Percentiles rank a stretch among this genome's conserved stretches.
Conservation (phyloP, 2,888 invertebrate species). For the Encarsia formosa region DNA sequence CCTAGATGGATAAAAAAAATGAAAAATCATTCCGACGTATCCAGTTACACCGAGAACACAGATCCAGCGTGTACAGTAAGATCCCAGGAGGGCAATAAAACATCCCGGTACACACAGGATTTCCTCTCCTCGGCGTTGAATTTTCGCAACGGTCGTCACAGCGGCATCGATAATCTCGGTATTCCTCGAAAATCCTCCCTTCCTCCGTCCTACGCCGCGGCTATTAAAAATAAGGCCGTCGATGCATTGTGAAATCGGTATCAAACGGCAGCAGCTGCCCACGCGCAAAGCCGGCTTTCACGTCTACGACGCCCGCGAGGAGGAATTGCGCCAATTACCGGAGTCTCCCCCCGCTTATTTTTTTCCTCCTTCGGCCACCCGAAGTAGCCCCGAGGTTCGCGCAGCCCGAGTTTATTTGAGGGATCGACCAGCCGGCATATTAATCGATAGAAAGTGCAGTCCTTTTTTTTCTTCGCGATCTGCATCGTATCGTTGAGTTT, state of each 20-base stretch:
- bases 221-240: no score
- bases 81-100: neutral
- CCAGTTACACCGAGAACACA: no score
- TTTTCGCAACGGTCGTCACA: neutral
- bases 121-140: neutral
- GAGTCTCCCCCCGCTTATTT: neutral
- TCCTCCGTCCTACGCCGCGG: no score
- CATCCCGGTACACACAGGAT: neutral
- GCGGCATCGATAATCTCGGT: no score
- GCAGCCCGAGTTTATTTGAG: neutral
- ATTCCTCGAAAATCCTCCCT: no score
- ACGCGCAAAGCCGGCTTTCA: neutral
- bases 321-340: neutral
- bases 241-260: no score
- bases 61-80: no score
- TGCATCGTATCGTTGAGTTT: no score
- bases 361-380: neutral
- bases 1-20: no score
- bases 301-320: neutral
- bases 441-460: slow-evolving; percentile 40
- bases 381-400: neutral
- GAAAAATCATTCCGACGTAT: no score
- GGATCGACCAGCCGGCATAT: slow-evolving; percentile 34
- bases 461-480: slow-evolving; percentile 3
- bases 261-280: no score